Conservation (phyloP, 2,888 invertebrate species). For the Meiosimyza decipiens region DNA sequence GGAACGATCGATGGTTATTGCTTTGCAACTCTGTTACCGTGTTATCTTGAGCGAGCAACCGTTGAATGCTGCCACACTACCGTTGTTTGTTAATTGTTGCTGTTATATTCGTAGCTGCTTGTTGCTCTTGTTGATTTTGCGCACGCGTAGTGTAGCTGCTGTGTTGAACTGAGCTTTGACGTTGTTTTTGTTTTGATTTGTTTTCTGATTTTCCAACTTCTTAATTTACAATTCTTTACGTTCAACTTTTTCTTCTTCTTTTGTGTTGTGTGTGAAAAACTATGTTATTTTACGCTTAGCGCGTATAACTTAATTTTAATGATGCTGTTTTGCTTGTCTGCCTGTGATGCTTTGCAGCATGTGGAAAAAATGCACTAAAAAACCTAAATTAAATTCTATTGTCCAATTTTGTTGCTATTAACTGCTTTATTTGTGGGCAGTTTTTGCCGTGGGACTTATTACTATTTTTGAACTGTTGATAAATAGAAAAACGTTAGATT, state of each 20-base stretch:
- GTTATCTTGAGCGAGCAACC: too few species aligned
- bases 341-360: too few species aligned
- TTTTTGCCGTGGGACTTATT: background rate
- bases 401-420: background rate
- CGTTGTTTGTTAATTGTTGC: too few species aligned
- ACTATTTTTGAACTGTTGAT: background rate
- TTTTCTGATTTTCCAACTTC: slow-evolving; percentile 8
- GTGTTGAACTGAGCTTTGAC: too few species aligned
- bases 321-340: background rate
- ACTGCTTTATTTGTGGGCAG: slow-evolving; percentile 3
- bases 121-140: background rate
- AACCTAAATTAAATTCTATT: slow-evolving; percentile 9
- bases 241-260: background rate
- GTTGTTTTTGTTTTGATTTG: background rate
- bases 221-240: slow-evolving; percentile 12
- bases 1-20: too few species aligned
- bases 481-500: background rate
- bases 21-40: too few species aligned
- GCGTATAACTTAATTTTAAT: background rate
- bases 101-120: background rate
- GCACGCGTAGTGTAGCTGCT: too few species aligned
- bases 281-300: slow-evolving; percentile 2
- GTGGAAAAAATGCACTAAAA: background rate
- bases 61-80: too few species aligned
- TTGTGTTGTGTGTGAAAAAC: slow-evolving; percentile 5